Conservation (phyloP, 2,797 vertebrate genomes). For the Crocidura indochinensis region DNA sequence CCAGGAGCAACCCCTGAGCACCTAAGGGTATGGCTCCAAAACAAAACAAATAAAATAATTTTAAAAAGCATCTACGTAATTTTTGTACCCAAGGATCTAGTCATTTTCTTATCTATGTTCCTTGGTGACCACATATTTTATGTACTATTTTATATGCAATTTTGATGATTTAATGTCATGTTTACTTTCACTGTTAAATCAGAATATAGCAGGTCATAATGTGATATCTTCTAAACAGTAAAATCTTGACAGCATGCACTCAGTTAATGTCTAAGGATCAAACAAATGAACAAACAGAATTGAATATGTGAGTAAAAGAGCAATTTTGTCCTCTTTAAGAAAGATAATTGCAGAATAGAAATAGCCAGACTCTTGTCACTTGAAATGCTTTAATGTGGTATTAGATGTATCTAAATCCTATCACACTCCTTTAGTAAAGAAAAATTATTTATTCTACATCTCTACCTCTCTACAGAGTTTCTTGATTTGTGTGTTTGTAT, state of each 20-base stretch:
- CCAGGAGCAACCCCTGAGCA: too few species aligned
- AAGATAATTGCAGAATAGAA: not conserved
- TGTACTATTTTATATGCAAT: not conserved
- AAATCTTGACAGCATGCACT: slow-evolving; percentile 2
- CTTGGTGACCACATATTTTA: not conserved
- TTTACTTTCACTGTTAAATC: not conserved
- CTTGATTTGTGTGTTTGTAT: not conserved
- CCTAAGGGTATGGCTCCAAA: too few species aligned
- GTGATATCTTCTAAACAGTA: not conserved
- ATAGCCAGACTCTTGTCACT: not conserved
- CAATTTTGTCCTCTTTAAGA: not conserved
- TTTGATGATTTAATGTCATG: not conserved
- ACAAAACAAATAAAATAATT: too few species aligned
- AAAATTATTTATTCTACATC: not conserved
- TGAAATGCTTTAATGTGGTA: not conserved
- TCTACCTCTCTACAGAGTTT: not conserved
- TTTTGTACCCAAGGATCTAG: not conserved
- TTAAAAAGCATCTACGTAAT: not conserved
- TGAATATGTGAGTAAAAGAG: not conserved
- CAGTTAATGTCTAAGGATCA: slow-evolving; percentile 4
- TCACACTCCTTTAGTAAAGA: not conserved
- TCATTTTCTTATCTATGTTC: not conserved
- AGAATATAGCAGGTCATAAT: not conserved
- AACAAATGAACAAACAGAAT: not conserved
- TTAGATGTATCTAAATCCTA: not conserved